Evolutionary conservation across 2,888 invertebrate genomes (phyloP), one percentile per base, ranked within the genome.

Genomic region (Neoascia interrupta): DNA sequence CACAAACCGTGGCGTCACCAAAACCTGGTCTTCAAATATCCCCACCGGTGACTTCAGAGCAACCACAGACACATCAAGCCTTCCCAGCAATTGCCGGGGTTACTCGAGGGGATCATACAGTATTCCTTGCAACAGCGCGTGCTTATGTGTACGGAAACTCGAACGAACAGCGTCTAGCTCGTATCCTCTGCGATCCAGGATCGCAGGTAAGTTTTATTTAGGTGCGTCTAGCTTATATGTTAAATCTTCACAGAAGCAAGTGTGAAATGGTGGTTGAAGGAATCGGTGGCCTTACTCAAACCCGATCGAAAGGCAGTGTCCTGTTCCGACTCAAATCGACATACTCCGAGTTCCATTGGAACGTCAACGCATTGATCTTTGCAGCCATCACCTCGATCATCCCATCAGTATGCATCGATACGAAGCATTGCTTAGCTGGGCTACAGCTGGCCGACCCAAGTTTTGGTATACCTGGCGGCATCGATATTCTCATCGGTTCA

Each of bases 121-220:
- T 68, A 1, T 26, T 74, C 23, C 31, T 66, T 11, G 74, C 74
- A 5, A 75, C 56, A 15, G 64, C 56, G 37, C 45, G 31, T 2
- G 75, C 28, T 5, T 47, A 41, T 18, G 68, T 11, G 53, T 26
- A 11, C 63, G n/a, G n/a, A n/a, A n/a, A n/a, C n/a, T n/a, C n/a
- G n/a, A n/a, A n/a, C n/a, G n/a, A n/a, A n/a, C n/a, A n/a, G n/a
- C n/a, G n/a, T n/a, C n/a, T n/a, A n/a, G n/a, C n/a, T n/a, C n/a
- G n/a, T n/a, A n/a, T n/a, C n/a, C n/a, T n/a, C n/a, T n/a, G n/a
- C n/a, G n/a, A n/a, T n/a, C n/a, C n/a, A n/a, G n/a, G n/a, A n/a
- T 81, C 74, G 28, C 70, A 74, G 45, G 66, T 61, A 53, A 58
- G 63, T 34, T 76, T 81, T 8, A 26, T 76, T 1, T 41, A 58